Evolutionary conservation across 1,140 invertebrate species (phyloP).

Genomic region (Papilio polytes): DNA sequence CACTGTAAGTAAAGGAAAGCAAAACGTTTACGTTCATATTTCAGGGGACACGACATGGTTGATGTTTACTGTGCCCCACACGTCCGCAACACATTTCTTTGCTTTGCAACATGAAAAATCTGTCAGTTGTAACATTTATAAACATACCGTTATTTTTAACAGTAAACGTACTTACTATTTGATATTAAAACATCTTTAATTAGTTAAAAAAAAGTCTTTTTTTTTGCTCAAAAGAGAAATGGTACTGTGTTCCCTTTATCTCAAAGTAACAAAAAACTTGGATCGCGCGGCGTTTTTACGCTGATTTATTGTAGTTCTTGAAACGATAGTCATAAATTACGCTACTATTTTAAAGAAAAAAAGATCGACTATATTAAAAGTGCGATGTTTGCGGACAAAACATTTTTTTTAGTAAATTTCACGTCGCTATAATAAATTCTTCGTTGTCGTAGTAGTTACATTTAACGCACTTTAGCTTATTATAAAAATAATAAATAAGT

Average conservation of each 20-base stretch:
- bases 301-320: slow-evolving; percentile 21
- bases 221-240: background rate
- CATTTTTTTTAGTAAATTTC: background rate
- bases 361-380: background rate
- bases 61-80: background rate
- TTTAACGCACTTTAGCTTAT: too few species aligned
- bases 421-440: background rate
- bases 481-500: too few species aligned
- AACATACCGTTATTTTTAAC: background rate
- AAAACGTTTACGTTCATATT: background rate
- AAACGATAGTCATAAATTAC: slow-evolving; percentile 6
- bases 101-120: background rate
- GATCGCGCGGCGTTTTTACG: background rate
- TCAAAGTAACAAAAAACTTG: slow-evolving; percentile 10
- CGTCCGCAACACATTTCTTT: background rate
- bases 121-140: background rate
- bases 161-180: too few species aligned
- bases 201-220: background rate
- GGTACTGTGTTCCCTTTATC: background rate
- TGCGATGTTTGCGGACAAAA: background rate
- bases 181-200: too few species aligned
- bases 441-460: background rate
- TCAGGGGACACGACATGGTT: background rate
- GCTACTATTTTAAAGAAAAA: background rate
- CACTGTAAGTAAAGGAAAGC: background rate